phyloP scores from a whole-genome alignment of 1,140 invertebrate species.

The Paraescarpia echinospica region DNA sequence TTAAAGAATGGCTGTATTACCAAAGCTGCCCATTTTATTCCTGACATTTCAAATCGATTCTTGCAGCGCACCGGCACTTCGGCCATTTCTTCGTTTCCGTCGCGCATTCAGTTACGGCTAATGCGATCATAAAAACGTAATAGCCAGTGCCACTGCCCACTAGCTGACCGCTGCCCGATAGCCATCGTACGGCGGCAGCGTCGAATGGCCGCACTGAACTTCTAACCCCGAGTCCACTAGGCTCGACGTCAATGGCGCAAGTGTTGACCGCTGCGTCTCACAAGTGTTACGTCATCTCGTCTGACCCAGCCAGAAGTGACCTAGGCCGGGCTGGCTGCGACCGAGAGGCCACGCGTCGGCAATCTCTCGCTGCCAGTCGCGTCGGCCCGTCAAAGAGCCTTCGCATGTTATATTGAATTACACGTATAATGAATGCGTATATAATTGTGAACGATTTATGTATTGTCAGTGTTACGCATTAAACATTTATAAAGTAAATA shows the following conservation, averaged over 20 bases:
- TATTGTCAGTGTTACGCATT: too few relatives aligned
- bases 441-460: too few relatives aligned
- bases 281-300: neutral
- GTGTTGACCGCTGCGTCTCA: neutral
- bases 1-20: neutral
- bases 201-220: slow-evolving; percentile 3
- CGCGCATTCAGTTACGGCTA: slow-evolving; percentile 3
- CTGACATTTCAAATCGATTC: neutral
- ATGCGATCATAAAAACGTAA: neutral
- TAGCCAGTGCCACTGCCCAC: neutral
- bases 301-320: neutral
- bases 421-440: too few relatives aligned
- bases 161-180: neutral
- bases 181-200: neutral
- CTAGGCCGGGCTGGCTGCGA: neutral
- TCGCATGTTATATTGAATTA: too few relatives aligned
- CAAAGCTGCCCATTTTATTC: neutral
- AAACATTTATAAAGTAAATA: too few relatives aligned
- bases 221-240: neutral
- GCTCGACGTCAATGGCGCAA: neutral
- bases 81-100: neutral
- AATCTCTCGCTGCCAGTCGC: neutral
- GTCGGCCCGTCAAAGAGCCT: neutral
- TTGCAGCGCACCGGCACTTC: neutral
- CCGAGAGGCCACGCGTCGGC: neutral